phyloP scores from a whole-genome alignment of 2,797 vertebrate species.

The Adrianichthys oophorus region DNA sequence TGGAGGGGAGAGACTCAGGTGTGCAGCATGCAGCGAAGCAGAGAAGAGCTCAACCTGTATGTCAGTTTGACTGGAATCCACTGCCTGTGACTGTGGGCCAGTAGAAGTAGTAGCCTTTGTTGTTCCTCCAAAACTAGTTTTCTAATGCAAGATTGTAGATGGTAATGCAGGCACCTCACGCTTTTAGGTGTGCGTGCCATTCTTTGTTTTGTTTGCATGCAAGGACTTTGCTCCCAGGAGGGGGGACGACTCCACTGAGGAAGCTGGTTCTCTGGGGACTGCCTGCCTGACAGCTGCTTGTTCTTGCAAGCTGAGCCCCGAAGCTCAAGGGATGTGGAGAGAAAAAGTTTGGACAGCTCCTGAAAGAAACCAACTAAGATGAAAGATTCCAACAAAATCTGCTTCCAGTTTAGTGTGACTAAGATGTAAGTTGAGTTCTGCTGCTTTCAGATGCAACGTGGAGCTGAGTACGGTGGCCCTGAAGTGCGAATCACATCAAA shows the following conservation, averaged over 20 bases:
- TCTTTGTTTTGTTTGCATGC: conserved; percentile 1
- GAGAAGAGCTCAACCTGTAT: conserved; percentile 29
- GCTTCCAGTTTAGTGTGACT: too few species aligned
- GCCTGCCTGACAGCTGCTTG: conserved; percentile 18
- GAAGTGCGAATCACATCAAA: too few species aligned
- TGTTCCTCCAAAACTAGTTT: background rate
- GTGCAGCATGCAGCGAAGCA: conserved; percentile 45
- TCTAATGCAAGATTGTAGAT: background rate
- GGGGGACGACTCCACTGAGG: conserved; percentile 20
- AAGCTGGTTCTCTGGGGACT: conserved; percentile 41
- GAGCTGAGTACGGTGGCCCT: too few species aligned
- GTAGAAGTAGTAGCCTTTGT: background rate
- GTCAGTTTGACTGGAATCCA: conserved; percentile 36
- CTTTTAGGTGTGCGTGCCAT: conserved; percentile 3
- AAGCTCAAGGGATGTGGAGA: conserved; percentile 44
- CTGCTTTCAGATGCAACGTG: too few species aligned
- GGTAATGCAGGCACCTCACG: conserved; percentile 3
- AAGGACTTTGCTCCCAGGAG: background rate
- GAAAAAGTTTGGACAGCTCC: too few species aligned
- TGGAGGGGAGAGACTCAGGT: conserved; percentile 57
- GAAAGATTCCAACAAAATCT: too few species aligned
- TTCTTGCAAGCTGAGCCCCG: conserved; percentile 63
- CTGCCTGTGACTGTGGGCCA: conserved; percentile 14
- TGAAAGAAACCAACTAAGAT: too few species aligned
- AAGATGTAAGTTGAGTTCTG: too few species aligned